These are phyloP conservation scores for Xylota segnis DNA, from an alignment of 2,888 invertebrate species.

Conservation along the genomic window DNA sequence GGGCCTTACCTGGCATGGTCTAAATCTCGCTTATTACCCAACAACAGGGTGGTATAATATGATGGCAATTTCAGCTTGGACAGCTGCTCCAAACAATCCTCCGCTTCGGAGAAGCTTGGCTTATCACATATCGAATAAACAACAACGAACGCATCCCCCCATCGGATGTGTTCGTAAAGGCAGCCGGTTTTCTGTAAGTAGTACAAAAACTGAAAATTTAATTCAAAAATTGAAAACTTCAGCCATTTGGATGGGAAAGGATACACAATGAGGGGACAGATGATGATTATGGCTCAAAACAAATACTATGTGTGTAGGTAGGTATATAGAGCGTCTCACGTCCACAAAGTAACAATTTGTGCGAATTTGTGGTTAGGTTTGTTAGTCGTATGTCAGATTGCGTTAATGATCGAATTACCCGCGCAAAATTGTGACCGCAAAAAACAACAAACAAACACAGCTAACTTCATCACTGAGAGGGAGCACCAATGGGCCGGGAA, in stretches of 20 bases:
- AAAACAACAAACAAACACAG: constrained; percentile 37
- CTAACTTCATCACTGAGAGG: neutral
- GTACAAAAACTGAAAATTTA: constrained; percentile 67
- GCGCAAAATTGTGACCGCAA: constrained; percentile 46
- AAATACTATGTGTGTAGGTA: no score
- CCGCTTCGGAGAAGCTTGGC: constrained; percentile 90
- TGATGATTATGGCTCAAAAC: neutral
- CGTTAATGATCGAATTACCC: constrained; percentile 45
- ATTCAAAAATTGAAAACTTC: constrained; percentile 58
- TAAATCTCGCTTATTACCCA: constrained; percentile 93
- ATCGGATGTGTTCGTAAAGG: constrained; percentile 90
- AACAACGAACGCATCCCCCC: constrained; percentile 93
- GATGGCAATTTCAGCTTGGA: constrained; percentile 90
- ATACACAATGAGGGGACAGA: neutral
- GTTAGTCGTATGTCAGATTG: constrained; percentile 56
- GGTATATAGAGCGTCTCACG: neutral
- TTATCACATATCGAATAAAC: constrained; percentile 93
- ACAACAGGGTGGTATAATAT: constrained; percentile 90
- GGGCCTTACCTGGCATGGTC: constrained; percentile 90
- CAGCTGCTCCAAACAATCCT: constrained; percentile 89
- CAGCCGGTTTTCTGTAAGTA: constrained; percentile 88
- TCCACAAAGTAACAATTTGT: constrained; percentile 49
- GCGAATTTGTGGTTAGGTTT: constrained; percentile 54
- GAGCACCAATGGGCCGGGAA: neutral
- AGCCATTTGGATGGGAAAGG: constrained; percentile 10